Evolutionary conservation across 1,140 invertebrate genomes (phyloP).

Genomic region (Bombus pyrosoma): DNA sequence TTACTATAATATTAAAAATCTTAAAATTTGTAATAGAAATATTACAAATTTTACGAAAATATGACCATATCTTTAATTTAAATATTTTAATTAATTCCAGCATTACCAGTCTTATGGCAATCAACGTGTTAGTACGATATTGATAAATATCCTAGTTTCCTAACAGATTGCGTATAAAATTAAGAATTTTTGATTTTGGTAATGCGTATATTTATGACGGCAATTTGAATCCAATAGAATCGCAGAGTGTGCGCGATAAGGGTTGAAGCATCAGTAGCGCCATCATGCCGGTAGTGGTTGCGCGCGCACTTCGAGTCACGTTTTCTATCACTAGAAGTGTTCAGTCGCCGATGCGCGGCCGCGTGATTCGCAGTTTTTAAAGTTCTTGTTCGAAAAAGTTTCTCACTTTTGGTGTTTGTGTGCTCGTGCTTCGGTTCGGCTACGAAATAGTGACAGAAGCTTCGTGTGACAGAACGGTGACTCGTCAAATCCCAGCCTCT

Average conservation of each 20-base stretch:
- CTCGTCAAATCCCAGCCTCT: neutral
- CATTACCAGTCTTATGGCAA: neutral
- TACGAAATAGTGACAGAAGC: neutral
- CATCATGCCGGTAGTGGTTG: conserved; percentile 34
- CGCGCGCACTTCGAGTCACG: conserved; percentile 67
- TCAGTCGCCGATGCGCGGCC: conserved; percentile 63
- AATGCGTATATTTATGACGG: neutral
- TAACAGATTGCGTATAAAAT: neutral
- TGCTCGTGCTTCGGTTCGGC: no score
- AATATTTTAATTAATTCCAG: neutral
- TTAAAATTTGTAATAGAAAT: neutral
- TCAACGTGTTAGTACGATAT: neutral
- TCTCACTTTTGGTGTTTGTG: neutral
- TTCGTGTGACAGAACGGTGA: neutral
- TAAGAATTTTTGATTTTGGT: neutral
- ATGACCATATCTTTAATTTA: neutral
- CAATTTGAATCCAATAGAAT: neutral
- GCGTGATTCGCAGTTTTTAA: conserved; percentile 57
- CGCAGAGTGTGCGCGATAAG: neutral
- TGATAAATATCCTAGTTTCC: neutral
- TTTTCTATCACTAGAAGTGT: conserved; percentile 50
- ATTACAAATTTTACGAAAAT: neutral
- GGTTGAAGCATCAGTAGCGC: neutral
- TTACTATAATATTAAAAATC: neutral
- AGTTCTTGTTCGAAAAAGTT: conserved; percentile 7